Percentiles rank a stretch among this genome's conserved stretches.
phyloP scores from a whole-genome alignment of 2,113 vertebrate species.

The Ondatra zibethicus region DNA sequence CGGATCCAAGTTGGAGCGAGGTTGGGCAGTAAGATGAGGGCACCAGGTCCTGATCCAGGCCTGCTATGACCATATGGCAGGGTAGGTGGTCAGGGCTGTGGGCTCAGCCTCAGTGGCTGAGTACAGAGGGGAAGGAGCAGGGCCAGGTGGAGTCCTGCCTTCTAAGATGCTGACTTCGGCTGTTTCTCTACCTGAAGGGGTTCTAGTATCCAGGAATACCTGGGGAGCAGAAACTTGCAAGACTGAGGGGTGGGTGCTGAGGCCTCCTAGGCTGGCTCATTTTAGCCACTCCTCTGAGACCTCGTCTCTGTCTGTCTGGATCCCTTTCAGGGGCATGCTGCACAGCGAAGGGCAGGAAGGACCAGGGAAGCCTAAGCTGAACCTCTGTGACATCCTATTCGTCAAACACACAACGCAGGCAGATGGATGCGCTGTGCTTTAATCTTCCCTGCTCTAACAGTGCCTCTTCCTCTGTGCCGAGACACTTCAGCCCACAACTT shows the following conservation, averaged over 20 bases:
- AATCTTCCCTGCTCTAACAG: accelerated
- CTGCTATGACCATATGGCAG: accelerated
- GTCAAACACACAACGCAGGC: neutral
- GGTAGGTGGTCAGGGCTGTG: neutral
- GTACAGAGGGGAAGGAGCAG: neutral
- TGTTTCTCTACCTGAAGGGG: neutral
- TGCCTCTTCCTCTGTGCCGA: neutral
- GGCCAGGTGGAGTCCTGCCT: neutral
- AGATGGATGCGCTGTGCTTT: accelerated
- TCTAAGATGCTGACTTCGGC: neutral
- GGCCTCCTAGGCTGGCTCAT: neutral
- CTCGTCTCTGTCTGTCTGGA: neutral
- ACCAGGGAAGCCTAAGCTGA: neutral
- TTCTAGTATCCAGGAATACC: neutral
- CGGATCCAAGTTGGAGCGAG: accelerated
- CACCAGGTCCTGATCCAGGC: accelerated
- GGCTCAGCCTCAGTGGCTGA: neutral
- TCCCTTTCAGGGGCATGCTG: neutral
- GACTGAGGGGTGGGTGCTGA: neutral
- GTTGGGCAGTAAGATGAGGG: neutral
- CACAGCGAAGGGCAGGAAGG: neutral
- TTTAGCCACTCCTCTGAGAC: accelerated
- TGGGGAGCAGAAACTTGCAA: neutral
- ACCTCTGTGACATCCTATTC: neutral
- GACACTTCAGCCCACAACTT: neutral